phyloP scores from a whole-genome alignment of 2,888 invertebrate genomes.

The Polymixis lichenea region DNA sequence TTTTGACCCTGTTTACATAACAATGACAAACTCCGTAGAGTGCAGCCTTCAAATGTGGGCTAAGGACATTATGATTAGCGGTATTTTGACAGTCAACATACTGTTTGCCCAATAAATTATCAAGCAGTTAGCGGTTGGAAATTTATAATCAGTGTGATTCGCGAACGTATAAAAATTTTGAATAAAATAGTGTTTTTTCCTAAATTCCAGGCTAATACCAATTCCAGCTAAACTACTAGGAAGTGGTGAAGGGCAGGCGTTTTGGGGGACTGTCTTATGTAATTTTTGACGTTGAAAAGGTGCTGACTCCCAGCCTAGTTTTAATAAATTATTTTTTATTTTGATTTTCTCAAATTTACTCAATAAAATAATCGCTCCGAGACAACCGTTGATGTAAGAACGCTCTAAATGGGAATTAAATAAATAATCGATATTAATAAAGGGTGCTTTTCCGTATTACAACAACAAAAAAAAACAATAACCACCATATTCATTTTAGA shows the following conservation, averaged over 20 bases:
- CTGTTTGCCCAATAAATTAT: slow-evolving; percentile 18
- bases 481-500: background rate
- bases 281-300: no score
- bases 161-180: background rate
- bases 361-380: background rate
- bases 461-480: background rate
- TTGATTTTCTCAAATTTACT: background rate
- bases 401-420: background rate
- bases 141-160: background rate
- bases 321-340: no score
- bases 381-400: background rate
- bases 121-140: background rate
- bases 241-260: no score
- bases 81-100: background rate
- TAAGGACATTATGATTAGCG: slow-evolving; percentile 36
- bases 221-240: background rate
- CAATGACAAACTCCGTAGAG: slow-evolving; percentile 1
- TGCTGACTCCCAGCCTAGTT: no score
- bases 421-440: background rate
- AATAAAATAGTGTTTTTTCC: background rate
- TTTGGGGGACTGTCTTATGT: no score
- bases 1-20: background rate
- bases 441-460: background rate
- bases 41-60: slow-evolving; percentile 17
- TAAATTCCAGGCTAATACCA: background rate